Evolutionary conservation across 2,797 vertebrate genomes (phyloP).

Genomic region (Halcyon smyrnensis): DNA sequence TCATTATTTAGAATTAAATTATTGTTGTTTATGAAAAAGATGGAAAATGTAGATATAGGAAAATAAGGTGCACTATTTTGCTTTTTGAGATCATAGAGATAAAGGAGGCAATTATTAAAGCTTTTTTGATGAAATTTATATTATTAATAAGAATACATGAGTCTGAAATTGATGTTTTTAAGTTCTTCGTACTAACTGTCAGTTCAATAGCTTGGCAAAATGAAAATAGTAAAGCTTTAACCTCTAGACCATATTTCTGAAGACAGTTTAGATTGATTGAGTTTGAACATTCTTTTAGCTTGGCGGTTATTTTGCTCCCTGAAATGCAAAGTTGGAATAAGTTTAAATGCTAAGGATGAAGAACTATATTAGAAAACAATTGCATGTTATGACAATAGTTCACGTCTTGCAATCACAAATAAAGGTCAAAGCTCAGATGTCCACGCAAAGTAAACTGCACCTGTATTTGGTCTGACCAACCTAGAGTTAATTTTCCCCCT

Average conservation of each 20-base stretch:
- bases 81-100: neutral
- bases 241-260: neutral
- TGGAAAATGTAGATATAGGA: neutral
- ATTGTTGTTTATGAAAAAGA: neutral
- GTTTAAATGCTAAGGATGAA: neutral
- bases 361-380: neutral
- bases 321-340: neutral
- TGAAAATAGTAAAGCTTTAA: neutral
- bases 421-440: neutral
- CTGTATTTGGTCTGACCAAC: too few species aligned
- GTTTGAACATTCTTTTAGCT: neutral
- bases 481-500: too few species aligned
- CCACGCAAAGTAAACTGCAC: neutral
- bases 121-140: neutral
- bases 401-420: neutral
- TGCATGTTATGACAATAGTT: neutral
- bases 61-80: neutral
- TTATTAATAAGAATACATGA: neutral
- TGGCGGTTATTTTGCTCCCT: neutral
- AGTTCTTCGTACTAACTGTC: neutral
- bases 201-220: neutral
- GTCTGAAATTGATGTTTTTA: neutral
- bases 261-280: neutral
- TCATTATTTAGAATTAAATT: neutral
- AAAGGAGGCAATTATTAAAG: neutral